A percentile compares a stretch with the other conserved stretches of the same genome.
phyloP scores from a whole-genome alignment of 2,888 invertebrate genomes.

The Nudaria mundana region DNA sequence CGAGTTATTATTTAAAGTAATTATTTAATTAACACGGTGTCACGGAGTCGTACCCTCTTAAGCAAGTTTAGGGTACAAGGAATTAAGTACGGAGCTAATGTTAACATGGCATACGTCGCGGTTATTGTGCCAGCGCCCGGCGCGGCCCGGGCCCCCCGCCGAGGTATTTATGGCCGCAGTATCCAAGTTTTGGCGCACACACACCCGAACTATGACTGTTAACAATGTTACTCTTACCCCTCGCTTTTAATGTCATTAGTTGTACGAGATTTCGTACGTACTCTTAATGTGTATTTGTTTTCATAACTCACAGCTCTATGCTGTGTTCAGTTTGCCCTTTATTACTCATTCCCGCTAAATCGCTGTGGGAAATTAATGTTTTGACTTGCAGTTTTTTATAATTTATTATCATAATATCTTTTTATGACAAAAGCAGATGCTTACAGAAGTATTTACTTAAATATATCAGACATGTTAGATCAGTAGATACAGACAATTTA shows the following conservation, averaged over 20 bases:
- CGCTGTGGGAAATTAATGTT: slow-evolving; percentile 72
- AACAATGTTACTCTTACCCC: slow-evolving; percentile 76
- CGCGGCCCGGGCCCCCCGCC: slow-evolving; percentile 43
- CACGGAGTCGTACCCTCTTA: slow-evolving; percentile 74
- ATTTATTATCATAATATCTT: slow-evolving; percentile 53
- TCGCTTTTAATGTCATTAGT: slow-evolving; percentile 78
- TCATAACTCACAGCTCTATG: slow-evolving; percentile 65
- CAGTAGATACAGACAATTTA: slow-evolving; percentile 22
- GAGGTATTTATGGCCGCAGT: slow-evolving; percentile 73
- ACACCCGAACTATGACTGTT: slow-evolving; percentile 74
- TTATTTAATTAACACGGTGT: slow-evolving; percentile 79
- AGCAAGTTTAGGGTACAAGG: slow-evolving; percentile 77
- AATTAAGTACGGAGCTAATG: slow-evolving; percentile 77
- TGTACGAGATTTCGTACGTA: slow-evolving; percentile 73
- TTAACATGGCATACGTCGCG: slow-evolving; percentile 75
- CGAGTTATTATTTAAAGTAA: slow-evolving; percentile 78
- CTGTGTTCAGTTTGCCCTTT: slow-evolving; percentile 64
- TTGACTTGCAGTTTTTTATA: slow-evolving; percentile 52
- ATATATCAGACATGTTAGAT: slow-evolving; percentile 14
- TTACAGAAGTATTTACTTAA: slow-evolving; percentile 24
- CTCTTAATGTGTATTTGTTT: slow-evolving; percentile 76
- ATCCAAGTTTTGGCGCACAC: slow-evolving; percentile 75
- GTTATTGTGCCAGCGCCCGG: slow-evolving; percentile 52
- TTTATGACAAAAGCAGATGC: slow-evolving; percentile 51
- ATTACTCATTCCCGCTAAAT: slow-evolving; percentile 56